Percentiles rank a stretch among this genome's conserved stretches.
Conservation (phyloP, 1,140 invertebrate species). For the Tetraneura akinire region DNA sequence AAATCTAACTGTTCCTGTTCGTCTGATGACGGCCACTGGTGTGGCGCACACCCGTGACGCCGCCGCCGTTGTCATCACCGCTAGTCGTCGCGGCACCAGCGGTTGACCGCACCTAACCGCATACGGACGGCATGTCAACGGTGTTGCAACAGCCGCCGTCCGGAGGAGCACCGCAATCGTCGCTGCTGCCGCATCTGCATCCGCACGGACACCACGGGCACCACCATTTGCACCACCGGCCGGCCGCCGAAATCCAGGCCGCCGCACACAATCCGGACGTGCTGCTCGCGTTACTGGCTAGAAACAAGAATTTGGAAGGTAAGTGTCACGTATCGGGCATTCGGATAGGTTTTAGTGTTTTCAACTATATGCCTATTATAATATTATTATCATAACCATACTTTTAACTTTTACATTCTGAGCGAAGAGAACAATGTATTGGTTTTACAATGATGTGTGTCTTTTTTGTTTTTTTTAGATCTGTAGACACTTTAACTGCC, state of each 20-base stretch:
- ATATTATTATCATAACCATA: too few relatives aligned
- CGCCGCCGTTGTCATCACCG: not conserved
- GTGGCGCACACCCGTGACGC: not conserved
- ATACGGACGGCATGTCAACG: conserved; percentile 31
- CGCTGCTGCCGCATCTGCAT: conserved; percentile 56
- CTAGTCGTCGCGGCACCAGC: not conserved
- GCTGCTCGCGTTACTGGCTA: conserved; percentile 75
- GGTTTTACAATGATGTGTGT: too few relatives aligned
- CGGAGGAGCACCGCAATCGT: conserved; percentile 55
- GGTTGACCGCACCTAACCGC: not conserved
- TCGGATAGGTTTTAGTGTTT: too few relatives aligned
- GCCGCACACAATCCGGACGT: conserved; percentile 73
- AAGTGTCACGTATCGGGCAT: conserved; percentile 56
- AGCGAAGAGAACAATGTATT: too few relatives aligned
- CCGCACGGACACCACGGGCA: conserved; percentile 55
- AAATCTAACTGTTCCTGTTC: too few relatives aligned
- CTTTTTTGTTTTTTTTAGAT: too few relatives aligned
- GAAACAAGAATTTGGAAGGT: conserved; percentile 89
- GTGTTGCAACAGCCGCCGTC: conserved; percentile 52
- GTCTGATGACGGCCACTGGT: conserved; percentile 9
- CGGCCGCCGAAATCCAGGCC: conserved; percentile 60
- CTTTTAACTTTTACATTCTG: too few relatives aligned
- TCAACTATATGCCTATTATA: too few relatives aligned
- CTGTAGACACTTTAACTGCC: too few relatives aligned
- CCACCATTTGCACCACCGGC: conserved; percentile 59